phyloP scores from a whole-genome alignment of 2,113 vertebrate species.

The Gyps fulvus region DNA sequence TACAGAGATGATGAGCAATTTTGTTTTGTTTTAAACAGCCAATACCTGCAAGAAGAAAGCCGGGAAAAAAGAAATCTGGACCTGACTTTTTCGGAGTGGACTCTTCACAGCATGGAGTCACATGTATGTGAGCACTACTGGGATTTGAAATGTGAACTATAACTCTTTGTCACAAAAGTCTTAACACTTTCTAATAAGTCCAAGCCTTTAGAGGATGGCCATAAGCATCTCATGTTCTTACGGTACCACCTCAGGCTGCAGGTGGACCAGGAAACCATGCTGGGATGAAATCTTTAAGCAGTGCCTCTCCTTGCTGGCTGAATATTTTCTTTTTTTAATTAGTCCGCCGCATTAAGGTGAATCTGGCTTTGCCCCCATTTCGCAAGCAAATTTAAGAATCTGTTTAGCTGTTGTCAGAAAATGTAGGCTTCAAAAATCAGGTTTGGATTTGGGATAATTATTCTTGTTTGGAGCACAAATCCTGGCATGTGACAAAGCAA shows the following conservation, averaged over 20 bases:
- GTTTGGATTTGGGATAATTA: too few relatives aligned
- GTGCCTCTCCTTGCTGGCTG: not conserved
- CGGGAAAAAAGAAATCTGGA: conserved; percentile 81
- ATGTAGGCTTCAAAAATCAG: not conserved
- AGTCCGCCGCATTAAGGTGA: not conserved
- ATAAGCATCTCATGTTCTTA: not conserved
- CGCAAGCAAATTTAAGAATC: not conserved
- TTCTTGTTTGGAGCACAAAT: not conserved
- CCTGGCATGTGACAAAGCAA: too few relatives aligned
- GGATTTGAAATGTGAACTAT: not conserved
- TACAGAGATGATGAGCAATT: not conserved
- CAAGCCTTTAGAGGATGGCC: not conserved
- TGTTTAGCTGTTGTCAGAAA: not conserved
- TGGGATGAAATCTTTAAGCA: not conserved
- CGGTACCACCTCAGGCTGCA: not conserved
- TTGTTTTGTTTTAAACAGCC: conserved; percentile 66
- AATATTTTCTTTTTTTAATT: not conserved
- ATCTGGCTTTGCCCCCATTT: not conserved
- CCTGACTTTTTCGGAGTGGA: conserved; percentile 84
- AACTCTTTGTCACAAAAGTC: accelerated
- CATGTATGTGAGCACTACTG: conserved; percentile 68
- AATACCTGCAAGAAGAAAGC: conserved; percentile 89
- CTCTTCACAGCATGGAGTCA: conserved; percentile 76
- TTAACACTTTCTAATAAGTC: not conserved
- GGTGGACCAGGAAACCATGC: not conserved